Evolutionary conservation across 2,797 vertebrate species (phyloP).

Genomic region (Adrianichthys oophorus): DNA sequence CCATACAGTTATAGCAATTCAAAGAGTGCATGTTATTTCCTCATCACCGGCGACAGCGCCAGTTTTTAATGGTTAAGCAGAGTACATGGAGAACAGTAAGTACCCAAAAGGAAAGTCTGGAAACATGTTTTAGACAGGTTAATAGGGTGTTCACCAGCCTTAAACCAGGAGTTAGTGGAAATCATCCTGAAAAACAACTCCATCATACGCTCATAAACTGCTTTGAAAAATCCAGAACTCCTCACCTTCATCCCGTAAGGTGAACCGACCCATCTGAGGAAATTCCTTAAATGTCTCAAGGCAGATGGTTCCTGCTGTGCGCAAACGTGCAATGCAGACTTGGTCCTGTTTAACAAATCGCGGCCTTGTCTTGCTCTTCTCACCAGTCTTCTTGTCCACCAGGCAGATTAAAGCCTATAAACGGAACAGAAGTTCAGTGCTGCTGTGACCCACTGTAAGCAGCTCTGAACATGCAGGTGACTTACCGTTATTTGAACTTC

Average conservation of each 20-base stretch:
- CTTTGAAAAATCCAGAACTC: background rate
- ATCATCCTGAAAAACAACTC: too few relatives aligned
- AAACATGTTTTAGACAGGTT: too few relatives aligned
- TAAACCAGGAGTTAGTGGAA: too few relatives aligned
- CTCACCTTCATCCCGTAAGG: slow-evolving; percentile 94
- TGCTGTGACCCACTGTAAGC: too few relatives aligned
- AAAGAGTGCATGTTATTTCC: too few relatives aligned
- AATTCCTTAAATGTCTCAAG: slow-evolving; percentile 99
- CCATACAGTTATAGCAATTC: too few relatives aligned
- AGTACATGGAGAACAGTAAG: too few relatives aligned
- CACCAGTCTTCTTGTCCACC: slow-evolving; percentile 97
- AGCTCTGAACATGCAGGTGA: background rate
- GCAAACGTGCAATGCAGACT: slow-evolving; percentile 94
- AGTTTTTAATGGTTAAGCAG: too few relatives aligned
- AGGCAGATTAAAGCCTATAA: slow-evolving; percentile 96
- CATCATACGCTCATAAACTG: too few relatives aligned
- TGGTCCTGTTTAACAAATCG: slow-evolving; percentile 99
- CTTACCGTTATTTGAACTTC: slow-evolving; percentile 97
- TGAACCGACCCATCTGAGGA: slow-evolving; percentile 98
- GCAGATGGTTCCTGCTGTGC: slow-evolving; percentile 96
- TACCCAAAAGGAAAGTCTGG: too few relatives aligned
- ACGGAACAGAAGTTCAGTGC: background rate
- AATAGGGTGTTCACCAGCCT: too few relatives aligned
- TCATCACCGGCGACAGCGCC: too few relatives aligned
- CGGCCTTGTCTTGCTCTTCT: slow-evolving; percentile 94